Evolutionary conservation across 2,113 vertebrate genomes (phyloP), one percentile per base, ranked within the genome.

Genomic region (Actinemys pallida): DNA sequence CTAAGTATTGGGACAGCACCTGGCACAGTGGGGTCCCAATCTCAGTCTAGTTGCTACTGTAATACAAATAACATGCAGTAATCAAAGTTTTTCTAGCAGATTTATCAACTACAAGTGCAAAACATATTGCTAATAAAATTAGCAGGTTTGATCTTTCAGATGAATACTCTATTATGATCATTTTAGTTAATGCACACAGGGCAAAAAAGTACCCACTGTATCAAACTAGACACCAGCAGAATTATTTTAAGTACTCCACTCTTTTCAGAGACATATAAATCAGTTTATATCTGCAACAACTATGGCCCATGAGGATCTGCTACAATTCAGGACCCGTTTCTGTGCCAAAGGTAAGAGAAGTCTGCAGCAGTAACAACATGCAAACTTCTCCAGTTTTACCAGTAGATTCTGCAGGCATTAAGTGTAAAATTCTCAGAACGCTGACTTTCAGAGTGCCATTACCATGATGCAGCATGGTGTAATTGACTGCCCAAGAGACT

Each of bases 381-480:
- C 42, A 78, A 76, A 78, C 42, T 11, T 45, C 42, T 24, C 11
- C 0, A 75, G 27, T 27, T 14, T 52, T 45, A 56, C 27, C 12
- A 29, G 7, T 2, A 82, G 27, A 17, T 45, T 29, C 17, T 27
- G 62, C 5, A 5, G 93, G 53, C 17, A 95, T 35, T 22, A 83
- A 5, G 47, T 1, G 47, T 0, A 11, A 5, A 42, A 27, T 56
- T 76, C 0, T 20, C 5, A 27, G 6, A 0, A 2, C 1, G 2
- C 7, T 35, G 59, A 54, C 35, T 52, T 35, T 14, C 89, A 84
- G 35, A n/a, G 35, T 85, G 4, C 25, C 53, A 78, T 90, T 80
- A 84, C 11, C 5, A 1, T 4, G 11, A 49, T 5, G 19, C n/a
- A 72, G 19, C 17, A 35, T 39, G 27, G 10, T 27, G 2, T 39